Conservation (phyloP, 2,888 invertebrate genomes). For the Cacoxenus indagator region DNA sequence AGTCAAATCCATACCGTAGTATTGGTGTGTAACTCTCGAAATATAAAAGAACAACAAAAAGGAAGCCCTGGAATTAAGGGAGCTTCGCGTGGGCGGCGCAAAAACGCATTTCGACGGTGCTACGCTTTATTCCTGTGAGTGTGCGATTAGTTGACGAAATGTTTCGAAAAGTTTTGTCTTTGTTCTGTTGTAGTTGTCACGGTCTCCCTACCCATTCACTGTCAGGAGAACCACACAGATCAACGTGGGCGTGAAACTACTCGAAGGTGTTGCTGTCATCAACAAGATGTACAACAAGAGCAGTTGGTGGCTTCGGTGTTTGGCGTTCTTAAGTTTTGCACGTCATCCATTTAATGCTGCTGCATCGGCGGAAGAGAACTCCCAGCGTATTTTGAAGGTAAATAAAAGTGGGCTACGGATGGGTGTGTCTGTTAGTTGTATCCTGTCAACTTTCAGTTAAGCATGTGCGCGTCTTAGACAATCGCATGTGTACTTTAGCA, state of each 20-base stretch:
- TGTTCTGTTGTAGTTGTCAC: constrained; percentile 35
- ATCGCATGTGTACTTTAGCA: constrained; percentile 52
- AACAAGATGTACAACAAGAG: constrained; percentile 30
- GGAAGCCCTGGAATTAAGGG: neutral
- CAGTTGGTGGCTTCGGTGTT: constrained; percentile 43
- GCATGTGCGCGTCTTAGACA: constrained; percentile 48
- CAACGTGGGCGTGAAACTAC: constrained; percentile 12
- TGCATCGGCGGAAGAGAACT: constrained; percentile 1
- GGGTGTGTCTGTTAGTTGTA: constrained; percentile 5
- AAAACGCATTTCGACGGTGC: too few relatives aligned
- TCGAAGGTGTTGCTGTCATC: constrained; percentile 35
- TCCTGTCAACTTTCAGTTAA: neutral
- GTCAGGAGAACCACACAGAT: too few relatives aligned
- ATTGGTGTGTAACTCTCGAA: too few relatives aligned
- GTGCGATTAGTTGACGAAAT: constrained; percentile 63
- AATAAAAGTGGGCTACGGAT: constrained; percentile 32
- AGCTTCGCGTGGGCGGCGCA: constrained; percentile 23
- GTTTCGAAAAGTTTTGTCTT: constrained; percentile 59
- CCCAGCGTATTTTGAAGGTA: constrained; percentile 41
- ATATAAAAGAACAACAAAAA: too few relatives aligned
- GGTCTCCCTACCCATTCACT: too few relatives aligned
- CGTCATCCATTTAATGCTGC: constrained; percentile 51
- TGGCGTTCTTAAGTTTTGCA: constrained; percentile 58
- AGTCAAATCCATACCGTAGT: too few relatives aligned
- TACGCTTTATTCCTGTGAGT: constrained; percentile 27